Evolutionary conservation across 2,888 invertebrate genomes (phyloP).

Genomic region (Sphaerophoria taeniata): DNA sequence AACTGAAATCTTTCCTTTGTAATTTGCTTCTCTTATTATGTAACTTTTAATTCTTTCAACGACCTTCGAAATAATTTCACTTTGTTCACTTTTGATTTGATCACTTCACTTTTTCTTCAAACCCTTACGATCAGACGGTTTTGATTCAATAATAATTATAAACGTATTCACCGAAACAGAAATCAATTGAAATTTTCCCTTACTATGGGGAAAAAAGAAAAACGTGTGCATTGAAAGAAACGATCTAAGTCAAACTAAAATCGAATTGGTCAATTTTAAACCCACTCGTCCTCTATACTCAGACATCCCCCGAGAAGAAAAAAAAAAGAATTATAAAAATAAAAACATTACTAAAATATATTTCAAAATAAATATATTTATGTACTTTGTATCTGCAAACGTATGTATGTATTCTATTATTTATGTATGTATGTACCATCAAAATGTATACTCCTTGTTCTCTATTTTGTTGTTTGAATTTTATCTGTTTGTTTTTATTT

Average conservation of each 20-base stretch:
- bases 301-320: constrained; percentile 34
- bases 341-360: constrained; percentile 57
- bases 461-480: constrained; percentile 27
- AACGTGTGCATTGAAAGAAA: constrained; percentile 43
- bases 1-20: not conserved
- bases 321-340: constrained; percentile 44
- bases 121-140: not conserved
- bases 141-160: not conserved
- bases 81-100: constrained; percentile 9
- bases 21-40: constrained; percentile 26
- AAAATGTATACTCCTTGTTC: constrained; percentile 40
- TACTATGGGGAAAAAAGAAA: not conserved
- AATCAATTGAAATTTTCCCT: not conserved
- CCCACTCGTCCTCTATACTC: constrained; percentile 44
- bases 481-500: constrained; percentile 53
- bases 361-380: constrained; percentile 57
- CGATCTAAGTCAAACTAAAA: constrained; percentile 64
- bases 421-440: not conserved
- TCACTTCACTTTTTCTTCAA: constrained; percentile 26
- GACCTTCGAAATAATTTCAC: constrained; percentile 27
- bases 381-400: constrained; percentile 19
- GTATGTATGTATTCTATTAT: not conserved
- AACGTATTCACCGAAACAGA: constrained; percentile 33
- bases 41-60: constrained; percentile 43
- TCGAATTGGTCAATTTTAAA: constrained; percentile 55